These are phyloP conservation scores for Gasterosteus nipponicus DNA, from an alignment of 2,113 vertebrate genomes.

Conservation along the genomic window DNA sequence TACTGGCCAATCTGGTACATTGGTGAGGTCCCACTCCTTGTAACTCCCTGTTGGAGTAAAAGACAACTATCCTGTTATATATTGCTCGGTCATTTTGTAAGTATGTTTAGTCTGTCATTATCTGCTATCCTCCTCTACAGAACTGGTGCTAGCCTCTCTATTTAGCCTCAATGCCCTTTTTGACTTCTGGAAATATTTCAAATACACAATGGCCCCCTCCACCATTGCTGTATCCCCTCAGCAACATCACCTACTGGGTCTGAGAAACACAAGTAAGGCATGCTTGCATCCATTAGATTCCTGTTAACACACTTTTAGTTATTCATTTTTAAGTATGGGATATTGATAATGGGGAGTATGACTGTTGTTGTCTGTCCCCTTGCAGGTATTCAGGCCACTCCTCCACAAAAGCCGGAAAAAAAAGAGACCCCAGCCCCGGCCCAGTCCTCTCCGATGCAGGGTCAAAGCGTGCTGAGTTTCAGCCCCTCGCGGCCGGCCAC, in stretches of 20 bases:
- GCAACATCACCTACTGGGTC: constrained; percentile 88
- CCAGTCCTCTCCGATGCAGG: constrained; percentile 86
- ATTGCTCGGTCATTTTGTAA: not conserved
- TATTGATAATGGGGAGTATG: not conserved
- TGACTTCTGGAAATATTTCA: constrained; percentile 98
- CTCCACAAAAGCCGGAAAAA: constrained; percentile 81
- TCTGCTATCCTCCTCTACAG: constrained; percentile 60
- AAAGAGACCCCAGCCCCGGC: constrained; percentile 79
- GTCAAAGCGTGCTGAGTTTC: constrained; percentile 94
- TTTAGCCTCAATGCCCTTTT: constrained; percentile 95
- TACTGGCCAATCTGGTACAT: constrained; percentile 97
- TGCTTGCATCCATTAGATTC: accelerated
- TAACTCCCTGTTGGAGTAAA: not conserved
- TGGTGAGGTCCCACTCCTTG: constrained; percentile 81
- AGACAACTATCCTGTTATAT: not conserved
- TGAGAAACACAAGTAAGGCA: constrained; percentile 81
- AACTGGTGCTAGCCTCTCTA: constrained; percentile 87
- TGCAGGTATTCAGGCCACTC: constrained; percentile 84
- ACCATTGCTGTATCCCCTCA: constrained; percentile 84
- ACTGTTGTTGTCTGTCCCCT: not conserved
- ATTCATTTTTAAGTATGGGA: not conserved
- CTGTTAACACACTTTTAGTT: not conserved
- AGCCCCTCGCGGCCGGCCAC: constrained; percentile 89
- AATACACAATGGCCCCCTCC: constrained; percentile 89
- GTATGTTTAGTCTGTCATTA: not conserved